Conservation (phyloP, 2,888 invertebrate genomes). For the Cataglyphis altisquamis region DNA sequence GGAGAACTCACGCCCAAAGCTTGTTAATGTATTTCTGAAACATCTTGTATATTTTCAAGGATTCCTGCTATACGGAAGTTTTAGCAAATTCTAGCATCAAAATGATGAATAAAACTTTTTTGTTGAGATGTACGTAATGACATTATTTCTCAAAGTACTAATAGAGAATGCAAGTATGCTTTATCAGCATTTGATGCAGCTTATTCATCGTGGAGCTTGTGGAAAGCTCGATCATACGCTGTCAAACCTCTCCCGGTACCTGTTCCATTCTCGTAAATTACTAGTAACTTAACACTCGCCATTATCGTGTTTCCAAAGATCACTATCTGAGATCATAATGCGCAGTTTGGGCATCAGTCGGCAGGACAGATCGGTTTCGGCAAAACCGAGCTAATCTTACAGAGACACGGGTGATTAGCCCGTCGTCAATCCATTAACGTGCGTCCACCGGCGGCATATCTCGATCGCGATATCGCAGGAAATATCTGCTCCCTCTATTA, state of each 20-base stretch:
- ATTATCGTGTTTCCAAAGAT: conserved; percentile 36
- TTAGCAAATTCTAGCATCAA: background rate
- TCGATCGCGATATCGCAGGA: conserved; percentile 50
- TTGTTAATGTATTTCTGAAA: too few relatives aligned
- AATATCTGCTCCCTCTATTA: conserved; percentile 35
- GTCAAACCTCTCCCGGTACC: conserved; percentile 3
- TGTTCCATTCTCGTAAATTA: conserved; percentile 24
- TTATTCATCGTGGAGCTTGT: background rate
- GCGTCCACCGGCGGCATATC: conserved; percentile 34
- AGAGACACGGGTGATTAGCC: conserved; percentile 45
- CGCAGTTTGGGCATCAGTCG: conserved; percentile 9
- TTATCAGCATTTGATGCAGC: background rate
- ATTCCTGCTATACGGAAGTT: background rate
- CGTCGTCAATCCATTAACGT: conserved; percentile 44
- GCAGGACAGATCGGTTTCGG: conserved; percentile 37
- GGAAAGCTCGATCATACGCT: background rate
- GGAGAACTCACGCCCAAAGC: too few relatives aligned
- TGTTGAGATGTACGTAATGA: background rate
- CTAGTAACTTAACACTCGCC: conserved; percentile 36
- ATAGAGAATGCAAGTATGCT: background rate
- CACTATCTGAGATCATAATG: conserved; percentile 35
- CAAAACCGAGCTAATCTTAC: conserved; percentile 47
- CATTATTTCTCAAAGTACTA: background rate
- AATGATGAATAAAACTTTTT: background rate
- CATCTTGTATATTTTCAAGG: too few relatives aligned